phyloP scores from a whole-genome alignment of 2,888 invertebrate species.

The Odontomyia ornata region DNA sequence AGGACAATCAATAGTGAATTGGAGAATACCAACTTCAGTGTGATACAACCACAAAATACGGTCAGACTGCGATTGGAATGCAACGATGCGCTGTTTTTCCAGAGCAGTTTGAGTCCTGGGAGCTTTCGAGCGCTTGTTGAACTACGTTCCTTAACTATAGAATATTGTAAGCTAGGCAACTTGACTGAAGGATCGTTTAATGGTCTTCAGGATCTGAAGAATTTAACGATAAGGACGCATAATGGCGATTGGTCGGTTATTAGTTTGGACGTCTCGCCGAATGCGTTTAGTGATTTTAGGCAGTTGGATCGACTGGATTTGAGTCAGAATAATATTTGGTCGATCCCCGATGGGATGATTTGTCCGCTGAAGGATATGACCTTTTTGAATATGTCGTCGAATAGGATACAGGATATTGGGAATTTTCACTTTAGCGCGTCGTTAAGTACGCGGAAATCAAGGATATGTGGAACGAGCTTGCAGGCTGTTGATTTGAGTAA shows the following conservation, averaged over 20 bases:
- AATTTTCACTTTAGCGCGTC: constrained; percentile 85
- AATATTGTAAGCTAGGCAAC: constrained; percentile 86
- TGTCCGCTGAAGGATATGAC: constrained; percentile 83
- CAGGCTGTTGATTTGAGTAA: constrained; percentile 83
- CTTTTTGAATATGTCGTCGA: constrained; percentile 84
- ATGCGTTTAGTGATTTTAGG: constrained; percentile 80
- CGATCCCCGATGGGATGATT: constrained; percentile 85
- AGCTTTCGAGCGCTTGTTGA: constrained; percentile 84
- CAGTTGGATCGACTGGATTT: constrained; percentile 86
- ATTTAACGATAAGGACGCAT: constrained; percentile 85
- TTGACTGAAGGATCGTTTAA: constrained; percentile 83
- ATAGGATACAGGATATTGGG: constrained; percentile 86
- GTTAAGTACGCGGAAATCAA: constrained; percentile 62
- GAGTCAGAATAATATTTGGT: constrained; percentile 89
- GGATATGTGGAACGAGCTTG: constrained; percentile 71
- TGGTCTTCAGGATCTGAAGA: constrained; percentile 82
- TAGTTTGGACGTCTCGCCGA: constrained; percentile 82
- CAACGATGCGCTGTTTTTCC: constrained; percentile 80
- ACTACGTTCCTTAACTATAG: constrained; percentile 81
- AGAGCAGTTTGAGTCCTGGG: constrained; percentile 79
- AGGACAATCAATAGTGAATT: constrained; percentile 87
- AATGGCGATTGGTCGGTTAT: constrained; percentile 87
- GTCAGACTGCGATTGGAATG: constrained; percentile 82
- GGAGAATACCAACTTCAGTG: constrained; percentile 87
- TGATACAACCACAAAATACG: constrained; percentile 85